Conservation (phyloP, 2,797 vertebrate genomes). For the Notamacropus eugenii region DNA sequence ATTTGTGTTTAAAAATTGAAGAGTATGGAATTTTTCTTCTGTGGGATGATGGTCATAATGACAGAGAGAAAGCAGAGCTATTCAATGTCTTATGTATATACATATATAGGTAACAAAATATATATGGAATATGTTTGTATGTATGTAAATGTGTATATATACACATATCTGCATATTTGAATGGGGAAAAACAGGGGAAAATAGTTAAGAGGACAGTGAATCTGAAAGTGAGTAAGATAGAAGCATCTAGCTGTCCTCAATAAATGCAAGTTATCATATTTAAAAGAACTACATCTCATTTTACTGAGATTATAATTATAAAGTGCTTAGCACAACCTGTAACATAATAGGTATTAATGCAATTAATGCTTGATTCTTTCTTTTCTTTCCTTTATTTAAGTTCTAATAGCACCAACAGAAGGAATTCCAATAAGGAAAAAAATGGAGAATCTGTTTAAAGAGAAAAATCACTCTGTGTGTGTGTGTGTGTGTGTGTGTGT, state of each 20-base stretch:
- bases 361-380: not conserved
- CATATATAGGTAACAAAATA: not conserved
- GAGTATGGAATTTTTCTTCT: not conserved
- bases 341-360: not conserved
- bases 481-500: not conserved
- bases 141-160: not conserved
- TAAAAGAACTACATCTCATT: not conserved
- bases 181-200: not conserved
- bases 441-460: not conserved
- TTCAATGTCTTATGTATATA: not conserved
- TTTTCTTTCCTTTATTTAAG: not conserved
- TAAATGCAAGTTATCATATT: not conserved
- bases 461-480: not conserved
- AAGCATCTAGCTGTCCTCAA: not conserved
- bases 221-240: not conserved
- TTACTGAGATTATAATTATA: not conserved
- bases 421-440: not conserved
- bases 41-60: not conserved
- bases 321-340: not conserved
- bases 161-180: not conserved
- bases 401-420: not conserved
- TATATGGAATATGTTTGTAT: not conserved
- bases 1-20: not conserved
- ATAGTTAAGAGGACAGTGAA: not conserved
- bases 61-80: not conserved